These are phyloP conservation scores for Drosophila paranaensis DNA, from an alignment of 2,888 invertebrate genomes.

Conservation along the genomic window DNA sequence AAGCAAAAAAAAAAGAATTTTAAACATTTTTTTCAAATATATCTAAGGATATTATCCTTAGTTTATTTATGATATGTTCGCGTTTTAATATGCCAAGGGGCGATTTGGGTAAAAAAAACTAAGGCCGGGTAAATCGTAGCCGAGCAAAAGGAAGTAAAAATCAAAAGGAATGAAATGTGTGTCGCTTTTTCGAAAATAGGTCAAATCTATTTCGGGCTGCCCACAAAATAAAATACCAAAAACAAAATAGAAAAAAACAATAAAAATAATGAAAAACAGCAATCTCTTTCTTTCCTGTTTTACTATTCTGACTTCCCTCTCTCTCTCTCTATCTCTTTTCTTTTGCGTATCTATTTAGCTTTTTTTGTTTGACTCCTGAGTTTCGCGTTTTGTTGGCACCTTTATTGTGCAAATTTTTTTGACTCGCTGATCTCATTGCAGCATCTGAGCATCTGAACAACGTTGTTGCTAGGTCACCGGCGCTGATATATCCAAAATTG, in stretches of 20 bases:
- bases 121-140: conserved; percentile 7
- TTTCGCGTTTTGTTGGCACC: conserved; percentile 44
- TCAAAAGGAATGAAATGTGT: conserved; percentile 52
- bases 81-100: conserved; percentile 43
- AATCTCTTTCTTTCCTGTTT: conserved; percentile 48
- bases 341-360: conserved; percentile 33
- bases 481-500: conserved; percentile 18
- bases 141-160: conserved; percentile 26
- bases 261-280: conserved; percentile 55
- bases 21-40: neutral
- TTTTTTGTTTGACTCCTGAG: conserved; percentile 38
- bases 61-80: conserved; percentile 36
- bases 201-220: conserved; percentile 70
- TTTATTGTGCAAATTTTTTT: conserved; percentile 66
- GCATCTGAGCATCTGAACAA: conserved; percentile 1
- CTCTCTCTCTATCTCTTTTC: neutral
- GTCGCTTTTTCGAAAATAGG: conserved; percentile 64
- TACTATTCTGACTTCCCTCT: conserved; percentile 10
- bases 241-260: conserved; percentile 19
- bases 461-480: conserved; percentile 54
- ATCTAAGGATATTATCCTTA: conserved; percentile 3
- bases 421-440: conserved; percentile 61
- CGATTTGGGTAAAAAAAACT: neutral
- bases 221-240: conserved; percentile 48
- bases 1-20: neutral